Conservation (phyloP, 2,888 invertebrate genomes). For the Hyposoter dolosus region DNA sequence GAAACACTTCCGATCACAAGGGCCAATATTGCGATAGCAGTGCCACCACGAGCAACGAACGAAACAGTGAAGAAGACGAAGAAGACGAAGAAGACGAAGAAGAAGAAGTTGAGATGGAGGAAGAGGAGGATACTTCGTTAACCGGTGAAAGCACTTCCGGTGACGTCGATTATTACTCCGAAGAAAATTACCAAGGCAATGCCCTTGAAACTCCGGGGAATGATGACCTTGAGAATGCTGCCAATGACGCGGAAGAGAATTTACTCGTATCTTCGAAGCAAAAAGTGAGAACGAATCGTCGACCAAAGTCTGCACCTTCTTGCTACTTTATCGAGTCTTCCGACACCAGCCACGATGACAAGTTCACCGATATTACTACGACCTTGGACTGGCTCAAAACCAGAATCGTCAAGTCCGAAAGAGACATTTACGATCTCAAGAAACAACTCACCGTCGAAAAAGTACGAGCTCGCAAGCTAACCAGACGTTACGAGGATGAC, state of each 20-base stretch:
- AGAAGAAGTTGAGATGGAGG: conserved; percentile 35
- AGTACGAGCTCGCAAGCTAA: conserved; percentile 46
- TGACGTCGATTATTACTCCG: conserved; percentile 55
- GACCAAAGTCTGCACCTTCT: conserved; percentile 58
- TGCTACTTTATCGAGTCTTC: conserved; percentile 26
- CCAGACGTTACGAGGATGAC: conserved; percentile 64
- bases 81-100: conserved; percentile 10
- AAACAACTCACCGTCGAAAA: conserved; percentile 67
- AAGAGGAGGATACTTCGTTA: conserved; percentile 54
- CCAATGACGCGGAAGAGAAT: conserved; percentile 20
- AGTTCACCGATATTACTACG: conserved; percentile 49
- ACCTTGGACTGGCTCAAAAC: conserved; percentile 70
- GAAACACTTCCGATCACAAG: conserved; percentile 67
- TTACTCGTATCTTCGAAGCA: conserved; percentile 12
- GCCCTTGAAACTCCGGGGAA: conserved; percentile 29
- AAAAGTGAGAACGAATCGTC: conserved; percentile 14
- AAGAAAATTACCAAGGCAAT: conserved; percentile 21
- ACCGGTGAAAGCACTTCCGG: conserved; percentile 64
- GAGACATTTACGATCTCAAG: conserved; percentile 68
- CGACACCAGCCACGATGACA: conserved; percentile 25
- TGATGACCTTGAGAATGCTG: conserved; percentile 32
- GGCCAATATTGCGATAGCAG: conserved; percentile 57
- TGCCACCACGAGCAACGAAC: conserved; percentile 58
- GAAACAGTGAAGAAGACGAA: conserved; percentile 43
- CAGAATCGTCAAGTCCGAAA: conserved; percentile 68